These are phyloP conservation scores for Aplodontia rufa DNA, from an alignment of 2,113 vertebrate genomes.

Conservation along the genomic window DNA sequence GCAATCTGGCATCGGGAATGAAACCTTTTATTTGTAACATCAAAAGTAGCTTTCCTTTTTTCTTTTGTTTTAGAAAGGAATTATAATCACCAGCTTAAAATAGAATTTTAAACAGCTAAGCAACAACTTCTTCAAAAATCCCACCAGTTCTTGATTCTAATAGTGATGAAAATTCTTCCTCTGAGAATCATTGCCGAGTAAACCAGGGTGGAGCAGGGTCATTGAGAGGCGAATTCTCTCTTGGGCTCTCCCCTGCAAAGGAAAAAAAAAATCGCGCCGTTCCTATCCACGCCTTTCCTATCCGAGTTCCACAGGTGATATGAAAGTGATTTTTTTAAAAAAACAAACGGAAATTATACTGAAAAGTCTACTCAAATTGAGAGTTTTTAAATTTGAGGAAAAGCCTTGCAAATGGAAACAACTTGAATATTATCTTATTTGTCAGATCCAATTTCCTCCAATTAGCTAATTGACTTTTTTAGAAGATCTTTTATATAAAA, in stretches of 20 bases:
- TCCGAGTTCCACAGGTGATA: slow-evolving; percentile 63
- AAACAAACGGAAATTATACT: slow-evolving; percentile 26
- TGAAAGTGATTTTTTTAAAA: slow-evolving; percentile 20
- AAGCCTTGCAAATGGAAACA: background rate
- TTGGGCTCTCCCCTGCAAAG: background rate
- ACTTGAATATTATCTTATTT: slow-evolving; percentile 30
- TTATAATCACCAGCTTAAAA: slow-evolving; percentile 16
- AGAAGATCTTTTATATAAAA: background rate
- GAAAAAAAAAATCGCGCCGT: background rate
- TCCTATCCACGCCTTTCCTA: background rate
- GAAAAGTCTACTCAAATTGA: background rate
- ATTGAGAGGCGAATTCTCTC: background rate
- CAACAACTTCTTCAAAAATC: background rate
- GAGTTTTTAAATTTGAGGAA: background rate
- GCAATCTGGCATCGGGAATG: background rate
- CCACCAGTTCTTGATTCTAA: background rate
- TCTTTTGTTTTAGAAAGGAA: slow-evolving; percentile 17
- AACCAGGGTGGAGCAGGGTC: background rate
- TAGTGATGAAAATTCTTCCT: slow-evolving; percentile 32
- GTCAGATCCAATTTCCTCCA: slow-evolving; percentile 26
- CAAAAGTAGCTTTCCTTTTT: slow-evolving; percentile 1
- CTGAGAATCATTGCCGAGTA: background rate
- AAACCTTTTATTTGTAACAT: slow-evolving; percentile 1
- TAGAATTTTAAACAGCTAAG: slow-evolving; percentile 3
- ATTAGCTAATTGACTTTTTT: background rate